Conservation (phyloP, 1,140 invertebrate species). For the Orchestia grillus region DNA sequence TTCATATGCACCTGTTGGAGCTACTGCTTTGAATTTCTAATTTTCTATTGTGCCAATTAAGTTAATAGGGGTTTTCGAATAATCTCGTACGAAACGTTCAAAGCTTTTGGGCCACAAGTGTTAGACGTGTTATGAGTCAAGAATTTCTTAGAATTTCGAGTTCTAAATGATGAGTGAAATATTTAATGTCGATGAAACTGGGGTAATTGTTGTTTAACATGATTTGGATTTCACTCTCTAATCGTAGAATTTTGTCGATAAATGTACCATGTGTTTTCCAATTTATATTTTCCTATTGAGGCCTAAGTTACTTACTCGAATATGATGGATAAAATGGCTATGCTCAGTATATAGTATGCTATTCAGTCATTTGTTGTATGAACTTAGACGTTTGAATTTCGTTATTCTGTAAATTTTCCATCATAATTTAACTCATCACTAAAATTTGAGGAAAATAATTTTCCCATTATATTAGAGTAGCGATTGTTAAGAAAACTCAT, state of each 20-base stretch:
- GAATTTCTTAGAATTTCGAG: not conserved
- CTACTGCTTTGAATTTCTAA: not conserved
- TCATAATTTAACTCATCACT: not conserved
- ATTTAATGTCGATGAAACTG: not conserved
- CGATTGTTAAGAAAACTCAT: not conserved
- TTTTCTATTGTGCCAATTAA: not conserved
- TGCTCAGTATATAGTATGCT: not conserved
- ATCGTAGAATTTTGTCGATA: not conserved
- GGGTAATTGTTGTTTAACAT: not conserved
- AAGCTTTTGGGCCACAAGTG: not conserved
- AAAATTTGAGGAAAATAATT: not conserved
- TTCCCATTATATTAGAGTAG: not conserved
- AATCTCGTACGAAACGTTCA: not conserved
- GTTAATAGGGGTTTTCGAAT: not conserved
- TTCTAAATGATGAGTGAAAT: not conserved
- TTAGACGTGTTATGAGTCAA: not conserved
- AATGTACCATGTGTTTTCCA: too few species aligned
- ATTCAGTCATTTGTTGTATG: not conserved
- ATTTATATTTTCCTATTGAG: not conserved
- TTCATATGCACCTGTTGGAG: not conserved
- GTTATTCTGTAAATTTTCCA: not conserved
- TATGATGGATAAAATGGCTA: not conserved
- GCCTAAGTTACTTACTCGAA: not conserved
- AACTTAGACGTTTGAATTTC: not conserved
- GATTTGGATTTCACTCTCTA: not conserved